Evolutionary conservation across 1,140 invertebrate genomes (phyloP), one percentile per base, ranked within the genome.

Genomic region (Melitaea cinxia): DNA sequence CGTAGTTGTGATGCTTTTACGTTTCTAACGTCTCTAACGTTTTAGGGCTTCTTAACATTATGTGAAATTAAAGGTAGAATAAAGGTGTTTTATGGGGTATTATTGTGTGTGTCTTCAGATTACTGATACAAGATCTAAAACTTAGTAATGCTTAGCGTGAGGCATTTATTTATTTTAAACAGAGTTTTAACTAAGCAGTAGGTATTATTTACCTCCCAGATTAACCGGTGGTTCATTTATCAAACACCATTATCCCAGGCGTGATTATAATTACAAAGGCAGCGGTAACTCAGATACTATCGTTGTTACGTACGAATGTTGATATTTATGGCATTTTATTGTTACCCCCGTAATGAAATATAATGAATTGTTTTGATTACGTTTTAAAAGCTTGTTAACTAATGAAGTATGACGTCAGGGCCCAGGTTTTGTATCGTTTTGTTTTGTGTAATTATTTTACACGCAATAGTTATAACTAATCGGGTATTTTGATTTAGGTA

Each of bases 221-320:
- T 39, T 14, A 15, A 39, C 4, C 35, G 3, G n/a, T 1, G 9
- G n/a, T 39, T 39, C 6, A 39, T 14, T 39, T 39, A 39, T 39
- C 35, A 14, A 4, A 39, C 35, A 14, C 15, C 35, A 39, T 39
- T 39, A 39, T 39, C 35, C 35, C 14, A 2, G 9, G 47, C 5
- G 60, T 52, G 50, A 45, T 53, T 62, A 62, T 45, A 54, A 63
- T 54, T 53, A 33, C 30, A 33, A 33, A 33, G 30, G 52, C 28
- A 45, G 54, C 19, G 35, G 37, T 33, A 63, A 54, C 60, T 47
- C 50, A 47, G 60, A 54, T 63, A 12, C 7, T 54, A 62, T 54
- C 60, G 30, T 17, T 45, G 55, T 63, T 28, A 63, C 50, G 60
- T 63, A 50, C 50, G 49, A 63, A 50, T 14, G n/a, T 3, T 19